phyloP scores from a whole-genome alignment of 2,113 vertebrate genomes.

The Perca schrenkii region DNA sequence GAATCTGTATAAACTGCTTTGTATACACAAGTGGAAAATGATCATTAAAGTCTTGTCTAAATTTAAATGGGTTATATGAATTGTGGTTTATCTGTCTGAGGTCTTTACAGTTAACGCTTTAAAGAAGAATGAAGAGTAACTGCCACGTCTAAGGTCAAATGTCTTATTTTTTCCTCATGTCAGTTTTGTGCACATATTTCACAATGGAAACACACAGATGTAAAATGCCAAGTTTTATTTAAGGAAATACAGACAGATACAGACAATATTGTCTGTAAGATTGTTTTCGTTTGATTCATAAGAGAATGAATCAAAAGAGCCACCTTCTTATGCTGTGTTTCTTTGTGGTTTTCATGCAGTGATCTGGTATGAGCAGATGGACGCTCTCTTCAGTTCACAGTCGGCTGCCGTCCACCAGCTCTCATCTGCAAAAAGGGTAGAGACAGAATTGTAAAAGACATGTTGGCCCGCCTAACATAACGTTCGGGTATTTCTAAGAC shows the following conservation, averaged over 20 bases:
- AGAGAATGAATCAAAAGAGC: background rate
- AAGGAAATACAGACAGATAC: constrained; percentile 16
- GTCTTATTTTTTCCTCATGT: background rate
- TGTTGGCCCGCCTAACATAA: no score
- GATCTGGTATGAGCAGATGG: constrained; percentile 73
- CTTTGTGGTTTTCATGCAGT: constrained; percentile 36
- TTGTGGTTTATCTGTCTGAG: background rate
- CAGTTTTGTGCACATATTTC: background rate
- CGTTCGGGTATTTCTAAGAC: background rate
- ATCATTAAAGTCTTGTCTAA: constrained; percentile 87
- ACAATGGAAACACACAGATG: background rate
- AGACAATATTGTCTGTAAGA: background rate
- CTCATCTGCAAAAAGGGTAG: constrained; percentile 63
- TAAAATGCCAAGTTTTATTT: constrained; percentile 54
- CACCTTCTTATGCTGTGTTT: background rate
- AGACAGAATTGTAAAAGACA: constrained; percentile 13
- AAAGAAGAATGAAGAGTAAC: background rate
- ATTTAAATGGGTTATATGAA: constrained; percentile 24
- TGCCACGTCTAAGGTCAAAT: background rate
- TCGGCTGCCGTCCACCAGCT: constrained; percentile 76
- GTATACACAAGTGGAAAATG: constrained; percentile 88
- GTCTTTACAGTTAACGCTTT: background rate
- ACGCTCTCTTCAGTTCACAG: constrained; percentile 76
- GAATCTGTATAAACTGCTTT: constrained; percentile 92
- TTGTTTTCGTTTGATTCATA: background rate